These are phyloP conservation scores for Mormyrus hasselquistii DNA, from an alignment of 2,797 vertebrate genomes.

Conservation along the genomic window DNA sequence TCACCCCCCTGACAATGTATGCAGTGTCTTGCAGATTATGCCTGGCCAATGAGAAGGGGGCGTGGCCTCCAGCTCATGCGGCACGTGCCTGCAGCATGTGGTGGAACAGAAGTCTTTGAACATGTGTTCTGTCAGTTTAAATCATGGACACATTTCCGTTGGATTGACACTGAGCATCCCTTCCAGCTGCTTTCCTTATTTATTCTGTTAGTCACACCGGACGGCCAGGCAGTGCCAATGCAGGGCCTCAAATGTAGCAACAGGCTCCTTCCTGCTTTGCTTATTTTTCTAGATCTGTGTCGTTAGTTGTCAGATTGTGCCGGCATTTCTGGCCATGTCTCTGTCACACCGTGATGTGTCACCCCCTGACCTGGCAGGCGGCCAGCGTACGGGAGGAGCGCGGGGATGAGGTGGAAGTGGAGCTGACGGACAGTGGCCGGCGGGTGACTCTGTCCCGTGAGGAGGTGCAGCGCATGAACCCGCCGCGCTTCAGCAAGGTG, in stretches of 20 bases:
- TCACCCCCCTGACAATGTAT: slow-evolving; percentile 12
- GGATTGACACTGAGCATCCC: background rate
- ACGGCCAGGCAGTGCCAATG: background rate
- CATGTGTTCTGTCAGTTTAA: background rate
- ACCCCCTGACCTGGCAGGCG: slow-evolving; percentile 50
- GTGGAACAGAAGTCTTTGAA: background rate
- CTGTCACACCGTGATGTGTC: background rate
- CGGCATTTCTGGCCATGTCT: background rate
- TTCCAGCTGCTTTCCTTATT: background rate
- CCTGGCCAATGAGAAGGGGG: background rate
- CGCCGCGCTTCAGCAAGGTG: slow-evolving; percentile 87
- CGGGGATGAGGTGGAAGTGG: slow-evolving; percentile 79
- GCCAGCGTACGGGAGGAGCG: slow-evolving; percentile 77
- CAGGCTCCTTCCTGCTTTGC: background rate
- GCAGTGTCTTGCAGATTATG: background rate
- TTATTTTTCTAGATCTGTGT: background rate
- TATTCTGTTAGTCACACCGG: background rate
- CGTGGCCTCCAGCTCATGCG: background rate
- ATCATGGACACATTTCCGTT: background rate
- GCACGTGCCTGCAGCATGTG: background rate
- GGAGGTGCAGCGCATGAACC: slow-evolving; percentile 90
- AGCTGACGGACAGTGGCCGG: slow-evolving; percentile 78
- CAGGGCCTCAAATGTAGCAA: background rate
- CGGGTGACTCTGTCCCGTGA: slow-evolving; percentile 73
- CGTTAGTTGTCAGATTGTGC: background rate